Evolutionary conservation across 2,888 invertebrate genomes (phyloP).

Genomic region (Tipula helvola): DNA sequence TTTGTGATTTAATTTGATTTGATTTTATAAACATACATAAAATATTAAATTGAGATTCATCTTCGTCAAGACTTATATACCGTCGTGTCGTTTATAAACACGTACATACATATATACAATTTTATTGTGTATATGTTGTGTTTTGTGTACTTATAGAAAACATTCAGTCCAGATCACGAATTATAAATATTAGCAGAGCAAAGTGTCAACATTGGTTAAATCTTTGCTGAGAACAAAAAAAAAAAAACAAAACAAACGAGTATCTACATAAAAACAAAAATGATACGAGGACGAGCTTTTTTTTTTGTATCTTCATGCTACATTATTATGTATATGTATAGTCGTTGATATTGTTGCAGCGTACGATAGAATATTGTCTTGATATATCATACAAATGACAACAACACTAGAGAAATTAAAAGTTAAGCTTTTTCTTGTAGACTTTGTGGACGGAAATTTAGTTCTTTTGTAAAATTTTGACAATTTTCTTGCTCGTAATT

Average conservation of each 20-base stretch:
- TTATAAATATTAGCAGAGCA: conserved; percentile 19
- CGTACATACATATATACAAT: background rate
- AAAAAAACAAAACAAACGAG: conserved; percentile 12
- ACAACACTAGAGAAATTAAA: background rate
- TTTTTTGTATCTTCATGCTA: background rate
- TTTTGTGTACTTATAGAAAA: conserved; percentile 15
- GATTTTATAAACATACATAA: background rate
- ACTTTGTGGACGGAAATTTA: too few relatives aligned
- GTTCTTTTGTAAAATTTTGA: too few relatives aligned
- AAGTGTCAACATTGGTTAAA: conserved; percentile 18
- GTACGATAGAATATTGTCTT: background rate
- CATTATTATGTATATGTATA: background rate
- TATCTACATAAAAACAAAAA: background rate
- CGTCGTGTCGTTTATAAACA: background rate
- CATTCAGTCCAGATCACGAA: conserved; percentile 19
- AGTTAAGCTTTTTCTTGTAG: too few relatives aligned
- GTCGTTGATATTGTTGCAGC: background rate
- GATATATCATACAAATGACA: background rate
- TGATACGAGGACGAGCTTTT: background rate
- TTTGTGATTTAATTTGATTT: background rate
- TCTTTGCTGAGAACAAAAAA: conserved; percentile 13
- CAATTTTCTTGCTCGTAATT: too few relatives aligned
- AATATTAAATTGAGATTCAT: background rate
- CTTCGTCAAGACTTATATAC: background rate
- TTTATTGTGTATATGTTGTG: background rate